phyloP scores from a whole-genome alignment of 2,113 vertebrate species.

The Boulengeromyrus knoepffleri region DNA sequence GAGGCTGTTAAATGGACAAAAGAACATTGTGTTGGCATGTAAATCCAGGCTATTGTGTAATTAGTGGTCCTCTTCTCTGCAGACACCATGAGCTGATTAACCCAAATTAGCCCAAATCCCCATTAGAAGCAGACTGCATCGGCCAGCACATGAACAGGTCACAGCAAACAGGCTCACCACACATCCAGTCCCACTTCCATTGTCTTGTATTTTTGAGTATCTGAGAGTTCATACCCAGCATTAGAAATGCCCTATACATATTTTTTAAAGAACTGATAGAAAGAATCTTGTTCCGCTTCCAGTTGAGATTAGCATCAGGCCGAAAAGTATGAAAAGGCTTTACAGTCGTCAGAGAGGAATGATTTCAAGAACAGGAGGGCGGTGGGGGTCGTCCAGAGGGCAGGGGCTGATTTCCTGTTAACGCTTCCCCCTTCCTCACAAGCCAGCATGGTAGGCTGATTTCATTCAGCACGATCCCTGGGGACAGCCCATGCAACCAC shows the following conservation, averaged over 20 bases:
- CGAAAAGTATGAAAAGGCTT: background rate
- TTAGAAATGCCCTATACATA: background rate
- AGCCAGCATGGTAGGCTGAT: background rate
- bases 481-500: background rate
- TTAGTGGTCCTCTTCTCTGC: slow-evolving; percentile 6
- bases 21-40: background rate
- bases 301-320: background rate
- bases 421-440: background rate
- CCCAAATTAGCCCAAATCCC: slow-evolving; percentile 16
- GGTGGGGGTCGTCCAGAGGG: background rate
- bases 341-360: background rate
- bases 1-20: background rate
- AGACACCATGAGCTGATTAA: slow-evolving; percentile 8
- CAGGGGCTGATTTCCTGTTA: background rate
- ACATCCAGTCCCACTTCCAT: background rate
- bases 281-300: background rate
- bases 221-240: background rate
- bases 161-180: background rate
- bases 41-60: slow-evolving; percentile 10
- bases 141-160: background rate
- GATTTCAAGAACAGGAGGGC: background rate
- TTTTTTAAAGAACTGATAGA: background rate
- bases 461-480: background rate
- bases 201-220: background rate
- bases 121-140: slow-evolving; percentile 3